Base-by-base conservation (phyloP, 2,888 invertebrate genomes). In the Spatulosminthurus flaviceps region DNA sequence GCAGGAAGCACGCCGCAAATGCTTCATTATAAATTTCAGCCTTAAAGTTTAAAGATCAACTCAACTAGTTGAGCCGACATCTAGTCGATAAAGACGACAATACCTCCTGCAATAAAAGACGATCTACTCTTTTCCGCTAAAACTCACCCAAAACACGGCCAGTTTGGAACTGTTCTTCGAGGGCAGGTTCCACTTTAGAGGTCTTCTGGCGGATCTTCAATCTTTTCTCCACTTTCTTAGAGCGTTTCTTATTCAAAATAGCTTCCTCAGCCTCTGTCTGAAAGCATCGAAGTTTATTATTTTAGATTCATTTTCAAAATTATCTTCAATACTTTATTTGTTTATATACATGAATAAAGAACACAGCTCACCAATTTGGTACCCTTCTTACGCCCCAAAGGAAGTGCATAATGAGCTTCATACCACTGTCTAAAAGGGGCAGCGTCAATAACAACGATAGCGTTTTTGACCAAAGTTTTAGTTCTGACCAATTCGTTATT, bases 401-500 rank as follows among this genome's bases (percentile, higher is more conserved):
- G 97, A 87, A 94, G 89, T 85, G 96, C 93, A 88, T 99, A 99
- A 89, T 99, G 97, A 82, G 94, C 92, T 90, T 99, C 99, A 88
- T 98, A 99, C 98, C 98, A 99, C 88, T 98, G 97, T 88, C 98
- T 93, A 92, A 98, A 98, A 79, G 99, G 98, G 43, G 97, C 96
- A 70, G 97, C 98, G 89, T 99, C 99, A 86, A 99, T 93, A 83
- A 96, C 93, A 86, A 99, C 95, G 88, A 98, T 97, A 82, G 96
- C 95, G 88, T 98, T 98, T 90, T 99, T 99, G 86, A 99, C 98
- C 88, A 99, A 91, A 64, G 99, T 99, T 90, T 99, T 99, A 86
- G 99, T 99, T 90, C 99, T 93, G 83, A 99, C 99, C 91, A 99
- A 91, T 90, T 99, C 99, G 89, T 99, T 99, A 92, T 98, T 99